Evolutionary conservation across 2,888 invertebrate species (phyloP), one percentile per base, ranked within the genome.

Genomic region (Hoplodrina ambigua): DNA sequence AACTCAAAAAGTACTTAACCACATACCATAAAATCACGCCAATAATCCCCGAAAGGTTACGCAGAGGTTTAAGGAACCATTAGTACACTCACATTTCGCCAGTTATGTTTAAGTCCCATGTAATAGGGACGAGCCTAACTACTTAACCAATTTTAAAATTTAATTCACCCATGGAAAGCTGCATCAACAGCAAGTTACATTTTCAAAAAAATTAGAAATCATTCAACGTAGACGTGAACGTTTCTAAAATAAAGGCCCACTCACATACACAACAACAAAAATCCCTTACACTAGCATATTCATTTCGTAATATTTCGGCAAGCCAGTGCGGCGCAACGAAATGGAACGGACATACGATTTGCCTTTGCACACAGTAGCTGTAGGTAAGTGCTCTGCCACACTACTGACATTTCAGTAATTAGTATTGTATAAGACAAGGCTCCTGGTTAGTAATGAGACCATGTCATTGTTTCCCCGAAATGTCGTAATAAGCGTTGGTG

Each of bases 271-370:
- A 8, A 56, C 33, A 70, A 30, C 49, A 46, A 44, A 74, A 72
- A 75, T 67, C 72, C 72, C 73, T 52, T 60, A 66, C 54, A 62
- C 44, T n/a, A 20, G 79, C 63, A 44, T 33, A 50, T 30, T 46
- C 50, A 70, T 84, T 75, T 83, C 82, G 75, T 69, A 85, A 85
- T 56, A 71, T 72, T 75, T 72, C 73, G 75, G 77, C 69, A 66
- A 79, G 52, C 37, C 85, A 77, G 75, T 68, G 65, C 81, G 74
- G 85, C 75, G 85, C 72, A 83, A 59, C 84, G 81, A 85, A 76
- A 75, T 65, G 85, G 77, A 84, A 84, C 83, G 81, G 68, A 75
- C 73, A 69, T 63, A 78, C 69, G 62, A 75, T 75, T 71, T 71
- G 70, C 73, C 70, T 57, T 70, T 70, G 59, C 71, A 73, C 64